Evolutionary conservation across 1,140 invertebrate genomes (phyloP).

Genomic region (Calephelis nemesis): DNA sequence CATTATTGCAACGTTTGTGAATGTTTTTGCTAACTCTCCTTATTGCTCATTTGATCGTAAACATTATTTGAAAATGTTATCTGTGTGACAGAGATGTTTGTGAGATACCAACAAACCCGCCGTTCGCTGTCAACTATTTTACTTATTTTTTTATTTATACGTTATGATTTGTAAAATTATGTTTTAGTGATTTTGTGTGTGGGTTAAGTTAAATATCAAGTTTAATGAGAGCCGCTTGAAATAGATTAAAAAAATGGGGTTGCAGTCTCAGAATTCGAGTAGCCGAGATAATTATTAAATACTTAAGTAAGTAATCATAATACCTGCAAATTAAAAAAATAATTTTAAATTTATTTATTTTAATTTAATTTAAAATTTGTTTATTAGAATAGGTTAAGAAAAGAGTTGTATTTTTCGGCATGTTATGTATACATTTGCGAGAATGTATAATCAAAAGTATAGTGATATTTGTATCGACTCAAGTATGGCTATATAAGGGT

Average conservation of each 20-base stretch:
- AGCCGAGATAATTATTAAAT: too few species aligned
- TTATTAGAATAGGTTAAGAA: too few species aligned
- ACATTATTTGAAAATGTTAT: slow-evolving; percentile 57
- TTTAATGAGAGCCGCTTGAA: too few species aligned
- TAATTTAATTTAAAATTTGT: too few species aligned
- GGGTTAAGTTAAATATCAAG: not conserved
- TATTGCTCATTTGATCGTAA: slow-evolving; percentile 63
- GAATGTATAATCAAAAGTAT: not conserved
- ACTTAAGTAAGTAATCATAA: too few species aligned
- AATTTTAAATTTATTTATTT: too few species aligned
- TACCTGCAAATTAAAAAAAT: too few species aligned
- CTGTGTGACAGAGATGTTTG: slow-evolving; percentile 57
- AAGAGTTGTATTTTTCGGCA: too few species aligned
- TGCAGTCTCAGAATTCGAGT: too few species aligned
- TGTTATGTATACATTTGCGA: too few species aligned
- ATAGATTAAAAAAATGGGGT: too few species aligned
- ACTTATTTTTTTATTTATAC: not conserved
- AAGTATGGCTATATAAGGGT: slow-evolving; percentile 24
- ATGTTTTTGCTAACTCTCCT: slow-evolving; percentile 49
- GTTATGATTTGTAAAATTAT: not conserved
- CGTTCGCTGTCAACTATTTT: slow-evolving; percentile 40
- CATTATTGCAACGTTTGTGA: not conserved
- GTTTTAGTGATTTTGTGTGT: not conserved
- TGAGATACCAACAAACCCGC: slow-evolving; percentile 61
- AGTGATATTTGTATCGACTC: not conserved